These are phyloP conservation scores for Schizothorax lantsangensis DNA, from an alignment of 2,797 vertebrate genomes.

Conservation along the genomic window DNA sequence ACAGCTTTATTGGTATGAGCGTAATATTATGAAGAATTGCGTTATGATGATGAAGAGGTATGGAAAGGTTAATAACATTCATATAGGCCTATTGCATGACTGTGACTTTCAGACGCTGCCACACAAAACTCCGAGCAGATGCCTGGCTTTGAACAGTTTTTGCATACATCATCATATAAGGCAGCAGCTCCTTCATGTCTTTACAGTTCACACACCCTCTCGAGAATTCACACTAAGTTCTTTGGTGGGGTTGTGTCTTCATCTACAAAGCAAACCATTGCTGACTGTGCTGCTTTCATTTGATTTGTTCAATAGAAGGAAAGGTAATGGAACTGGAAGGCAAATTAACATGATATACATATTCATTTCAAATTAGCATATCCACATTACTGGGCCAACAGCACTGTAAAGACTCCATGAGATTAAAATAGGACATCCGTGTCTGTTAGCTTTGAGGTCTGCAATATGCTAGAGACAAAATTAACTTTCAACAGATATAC, in stretches of 20 bases:
- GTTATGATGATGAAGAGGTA: slow-evolving; percentile 14
- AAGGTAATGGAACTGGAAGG: slow-evolving; percentile 50
- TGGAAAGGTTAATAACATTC: slow-evolving; percentile 33
- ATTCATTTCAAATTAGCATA: slow-evolving; percentile 55
- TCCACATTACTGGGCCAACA: slow-evolving; percentile 37
- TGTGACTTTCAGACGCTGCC: slow-evolving; percentile 8
- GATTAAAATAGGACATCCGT: background rate
- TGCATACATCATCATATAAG: slow-evolving; percentile 29
- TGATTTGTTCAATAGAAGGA: slow-evolving; percentile 47
- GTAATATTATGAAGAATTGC: slow-evolving; percentile 35
- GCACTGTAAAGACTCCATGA: slow-evolving; percentile 11
- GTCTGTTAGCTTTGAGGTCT: background rate
- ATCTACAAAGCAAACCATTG: slow-evolving; percentile 10
- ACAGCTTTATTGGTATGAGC: background rate
- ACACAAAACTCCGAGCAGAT: background rate
- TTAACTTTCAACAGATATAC: background rate
- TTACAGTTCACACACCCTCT: slow-evolving; percentile 11
- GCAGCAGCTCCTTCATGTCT: slow-evolving; percentile 6
- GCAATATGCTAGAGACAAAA: background rate
- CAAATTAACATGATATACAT: slow-evolving; percentile 53
- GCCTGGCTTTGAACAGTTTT: slow-evolving; percentile 4
- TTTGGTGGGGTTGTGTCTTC: slow-evolving; percentile 21
- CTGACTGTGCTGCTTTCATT: slow-evolving; percentile 43
- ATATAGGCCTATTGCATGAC: background rate
- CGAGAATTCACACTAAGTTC: slow-evolving; percentile 2